phyloP scores from a whole-genome alignment of 1,140 invertebrate species.

The Diabrotica virgifera region DNA sequence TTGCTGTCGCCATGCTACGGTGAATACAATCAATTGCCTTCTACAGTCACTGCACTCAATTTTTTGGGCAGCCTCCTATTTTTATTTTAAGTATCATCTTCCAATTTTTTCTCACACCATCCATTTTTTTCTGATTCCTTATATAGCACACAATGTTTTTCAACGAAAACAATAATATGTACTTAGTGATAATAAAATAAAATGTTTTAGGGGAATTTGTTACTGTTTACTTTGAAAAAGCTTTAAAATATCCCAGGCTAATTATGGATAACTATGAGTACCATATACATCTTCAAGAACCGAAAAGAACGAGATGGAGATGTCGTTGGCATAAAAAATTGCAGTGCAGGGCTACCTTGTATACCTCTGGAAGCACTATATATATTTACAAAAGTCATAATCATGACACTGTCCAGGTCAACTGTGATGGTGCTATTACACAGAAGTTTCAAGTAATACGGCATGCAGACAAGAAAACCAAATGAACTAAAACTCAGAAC shows the following conservation, averaged over 20 bases:
- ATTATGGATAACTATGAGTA: slow-evolving; percentile 28
- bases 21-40: too few relatives aligned
- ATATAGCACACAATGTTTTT: not conserved
- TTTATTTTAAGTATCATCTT: too few relatives aligned
- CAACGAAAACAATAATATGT: too few relatives aligned
- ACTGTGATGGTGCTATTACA: slow-evolving; percentile 7
- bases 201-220: not conserved
- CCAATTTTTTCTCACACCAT: too few relatives aligned
- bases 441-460: not conserved
- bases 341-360: slow-evolving; percentile 27
- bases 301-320: slow-evolving; percentile 29
- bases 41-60: too few relatives aligned
- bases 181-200: too few relatives aligned
- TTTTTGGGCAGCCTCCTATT: too few relatives aligned
- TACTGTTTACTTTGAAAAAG: slow-evolving; percentile 26
- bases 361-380: slow-evolving; percentile 26
- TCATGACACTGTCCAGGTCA: slow-evolving; percentile 16
- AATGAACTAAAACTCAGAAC: too few relatives aligned
- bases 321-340: slow-evolving; percentile 25
- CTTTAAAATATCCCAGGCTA: slow-evolving; percentile 32
- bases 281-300: slow-evolving; percentile 25
- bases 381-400: slow-evolving; percentile 28
- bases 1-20: too few relatives aligned
- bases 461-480: not conserved
- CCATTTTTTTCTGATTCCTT: too few relatives aligned